Percentiles rank a stretch among this genome's conserved stretches.
Evolutionary conservation across 2,113 vertebrate genomes (phyloP).

Genomic region (Peromyscus polionotus): DNA sequence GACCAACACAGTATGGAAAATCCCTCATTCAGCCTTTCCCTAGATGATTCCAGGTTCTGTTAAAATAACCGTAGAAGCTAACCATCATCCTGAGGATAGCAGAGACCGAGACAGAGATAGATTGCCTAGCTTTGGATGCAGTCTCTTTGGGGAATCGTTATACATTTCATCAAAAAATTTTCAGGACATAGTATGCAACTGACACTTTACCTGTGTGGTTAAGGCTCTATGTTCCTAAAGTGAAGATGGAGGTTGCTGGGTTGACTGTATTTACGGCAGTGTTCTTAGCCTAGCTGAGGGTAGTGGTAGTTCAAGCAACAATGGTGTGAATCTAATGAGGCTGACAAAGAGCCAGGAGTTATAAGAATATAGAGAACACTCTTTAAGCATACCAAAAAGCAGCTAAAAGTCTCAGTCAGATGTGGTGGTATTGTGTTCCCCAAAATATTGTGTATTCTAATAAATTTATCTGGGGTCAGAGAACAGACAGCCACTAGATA

Average conservation of each 20-base stretch:
- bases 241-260: accelerated
- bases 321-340: not conserved
- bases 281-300: not conserved
- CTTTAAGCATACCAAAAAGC: not conserved
- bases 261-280: not conserved
- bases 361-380: not conserved
- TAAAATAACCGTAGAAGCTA: not conserved
- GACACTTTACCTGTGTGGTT: not conserved
- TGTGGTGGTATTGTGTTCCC: too few species aligned
- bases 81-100: not conserved
- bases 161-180: not conserved
- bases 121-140: not conserved
- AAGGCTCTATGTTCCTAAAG: not conserved
- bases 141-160: not conserved
- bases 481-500: too few species aligned
- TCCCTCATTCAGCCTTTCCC: not conserved
- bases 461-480: too few species aligned
- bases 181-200: not conserved
- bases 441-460: too few species aligned
- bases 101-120: not conserved
- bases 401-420: not conserved
- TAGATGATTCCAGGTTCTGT: not conserved
- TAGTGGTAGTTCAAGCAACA: too few species aligned
- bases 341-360: not conserved
- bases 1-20: not conserved